These are phyloP conservation scores for Eilema depressum DNA, from an alignment of 2,888 invertebrate species.

Conservation along the genomic window DNA sequence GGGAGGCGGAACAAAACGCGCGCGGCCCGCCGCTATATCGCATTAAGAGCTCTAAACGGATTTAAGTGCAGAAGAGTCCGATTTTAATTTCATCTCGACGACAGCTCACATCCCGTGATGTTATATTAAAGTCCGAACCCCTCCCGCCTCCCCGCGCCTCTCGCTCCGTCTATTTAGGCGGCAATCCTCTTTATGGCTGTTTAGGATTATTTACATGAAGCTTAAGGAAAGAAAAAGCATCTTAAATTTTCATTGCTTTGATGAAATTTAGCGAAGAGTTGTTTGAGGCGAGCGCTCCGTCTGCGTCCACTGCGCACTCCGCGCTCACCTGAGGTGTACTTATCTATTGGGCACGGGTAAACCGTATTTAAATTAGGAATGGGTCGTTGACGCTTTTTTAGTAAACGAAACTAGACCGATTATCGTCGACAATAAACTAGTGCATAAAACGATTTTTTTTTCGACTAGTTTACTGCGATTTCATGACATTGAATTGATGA, in stretches of 20 bases:
- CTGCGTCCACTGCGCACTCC: not conserved
- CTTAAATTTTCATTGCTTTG: slow-evolving; percentile 27
- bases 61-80: slow-evolving; percentile 55
- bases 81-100: slow-evolving; percentile 58
- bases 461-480: too few species aligned
- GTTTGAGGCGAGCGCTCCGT: not conserved
- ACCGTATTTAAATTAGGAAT: too few species aligned
- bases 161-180: slow-evolving; percentile 17
- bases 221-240: slow-evolving; percentile 18
- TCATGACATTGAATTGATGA: too few species aligned
- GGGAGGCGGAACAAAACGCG: slow-evolving; percentile 23
- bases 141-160: not conserved
- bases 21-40: slow-evolving; percentile 29
- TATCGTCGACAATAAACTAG: too few species aligned
- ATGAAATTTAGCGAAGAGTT: slow-evolving; percentile 21
- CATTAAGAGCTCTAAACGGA: slow-evolving; percentile 59
- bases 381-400: too few species aligned
- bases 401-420: too few species aligned
- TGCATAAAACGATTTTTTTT: too few species aligned
- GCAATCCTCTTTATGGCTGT: slow-evolving; percentile 21
- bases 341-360: not conserved
- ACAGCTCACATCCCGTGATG: slow-evolving; percentile 41
- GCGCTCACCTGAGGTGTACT: not conserved
- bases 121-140: slow-evolving; percentile 32
- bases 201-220: slow-evolving; percentile 35